phyloP scores from a whole-genome alignment of 2,888 invertebrate genomes.

The Drosophila pegasa region DNA sequence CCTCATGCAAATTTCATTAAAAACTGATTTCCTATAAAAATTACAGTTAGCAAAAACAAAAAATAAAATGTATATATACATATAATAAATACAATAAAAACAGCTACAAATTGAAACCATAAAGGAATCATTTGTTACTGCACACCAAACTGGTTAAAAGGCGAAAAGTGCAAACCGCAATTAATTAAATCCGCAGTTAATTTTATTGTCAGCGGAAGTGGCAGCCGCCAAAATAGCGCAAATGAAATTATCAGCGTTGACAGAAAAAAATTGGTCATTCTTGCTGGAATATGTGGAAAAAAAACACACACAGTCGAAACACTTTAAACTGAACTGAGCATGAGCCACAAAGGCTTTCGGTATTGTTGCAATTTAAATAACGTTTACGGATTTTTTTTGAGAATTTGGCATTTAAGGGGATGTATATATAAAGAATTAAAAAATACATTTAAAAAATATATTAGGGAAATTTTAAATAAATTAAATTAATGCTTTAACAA shows the following conservation, averaged over 20 bases:
- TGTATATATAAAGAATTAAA: no score
- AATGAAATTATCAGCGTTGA: slow-evolving; percentile 58
- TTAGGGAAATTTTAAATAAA: no score
- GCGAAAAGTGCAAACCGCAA: slow-evolving; percentile 62
- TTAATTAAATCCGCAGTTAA: slow-evolving; percentile 64
- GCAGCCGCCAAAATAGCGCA: slow-evolving; percentile 48
- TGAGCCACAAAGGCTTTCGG: slow-evolving; percentile 2
- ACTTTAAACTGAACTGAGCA: slow-evolving; percentile 22
- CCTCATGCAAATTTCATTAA: slow-evolving; percentile 53
- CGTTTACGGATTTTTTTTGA: background rate
- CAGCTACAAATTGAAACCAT: background rate
- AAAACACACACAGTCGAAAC: background rate
- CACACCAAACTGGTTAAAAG: slow-evolving; percentile 38
- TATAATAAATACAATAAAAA: background rate
- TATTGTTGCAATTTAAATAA: background rate
- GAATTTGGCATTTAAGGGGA: no score
- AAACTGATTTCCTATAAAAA: slow-evolving; percentile 58
- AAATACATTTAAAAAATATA: no score
- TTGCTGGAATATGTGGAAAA: slow-evolving; percentile 11
- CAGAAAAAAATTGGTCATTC: slow-evolving; percentile 16
- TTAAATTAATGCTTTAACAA: no score
- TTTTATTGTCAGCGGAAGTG: slow-evolving; percentile 67
- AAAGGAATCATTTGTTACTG: slow-evolving; percentile 24
- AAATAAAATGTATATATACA: background rate
- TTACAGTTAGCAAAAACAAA: slow-evolving; percentile 51